These are phyloP conservation scores for Diachasmimorpha longicaudata DNA, from an alignment of 1,140 invertebrate genomes.

Conservation along the genomic window DNA sequence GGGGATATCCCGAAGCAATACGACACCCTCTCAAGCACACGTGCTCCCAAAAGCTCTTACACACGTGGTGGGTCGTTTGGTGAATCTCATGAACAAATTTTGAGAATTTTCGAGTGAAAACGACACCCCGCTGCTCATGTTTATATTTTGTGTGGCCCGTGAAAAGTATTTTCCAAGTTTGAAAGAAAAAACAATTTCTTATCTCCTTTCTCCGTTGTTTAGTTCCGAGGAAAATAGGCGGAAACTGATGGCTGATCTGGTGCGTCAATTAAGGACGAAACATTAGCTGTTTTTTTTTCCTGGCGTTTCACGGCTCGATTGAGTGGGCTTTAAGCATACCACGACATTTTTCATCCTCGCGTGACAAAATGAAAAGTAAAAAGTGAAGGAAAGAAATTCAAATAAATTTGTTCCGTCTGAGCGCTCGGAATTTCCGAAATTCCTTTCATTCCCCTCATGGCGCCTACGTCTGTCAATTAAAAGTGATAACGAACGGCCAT, in stretches of 20 bases:
- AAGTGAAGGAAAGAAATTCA: conserved; percentile 11
- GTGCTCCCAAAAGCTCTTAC: conserved; percentile 9
- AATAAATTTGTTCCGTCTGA: conserved; percentile 28
- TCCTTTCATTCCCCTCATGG: conserved; percentile 15
- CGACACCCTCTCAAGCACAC: conserved; percentile 39
- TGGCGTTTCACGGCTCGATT: conserved; percentile 31
- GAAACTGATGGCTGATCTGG: conserved; percentile 29
- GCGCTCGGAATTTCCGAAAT: conserved; percentile 25
- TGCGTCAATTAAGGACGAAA: not conserved
- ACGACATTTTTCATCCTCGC: conserved; percentile 28
- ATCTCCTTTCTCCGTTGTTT: not conserved
- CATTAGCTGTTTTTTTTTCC: conserved; percentile 13
- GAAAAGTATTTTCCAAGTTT: not conserved
- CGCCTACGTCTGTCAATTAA: not conserved
- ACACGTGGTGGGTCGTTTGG: conserved; percentile 26
- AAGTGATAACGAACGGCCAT: not conserved
- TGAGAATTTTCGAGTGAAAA: conserved; percentile 15
- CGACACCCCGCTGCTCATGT: not conserved
- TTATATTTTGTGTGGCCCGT: not conserved
- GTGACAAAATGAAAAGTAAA: conserved; percentile 3
- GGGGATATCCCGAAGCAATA: conserved; percentile 32
- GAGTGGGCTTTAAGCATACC: conserved; percentile 19
- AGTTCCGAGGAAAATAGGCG: not conserved
- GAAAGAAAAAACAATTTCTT: not conserved
- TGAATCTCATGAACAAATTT: conserved; percentile 27